Evolutionary conservation across 2,888 invertebrate genomes (phyloP), one percentile per base, ranked within the genome.

Genomic region (Tenthredo notha): DNA sequence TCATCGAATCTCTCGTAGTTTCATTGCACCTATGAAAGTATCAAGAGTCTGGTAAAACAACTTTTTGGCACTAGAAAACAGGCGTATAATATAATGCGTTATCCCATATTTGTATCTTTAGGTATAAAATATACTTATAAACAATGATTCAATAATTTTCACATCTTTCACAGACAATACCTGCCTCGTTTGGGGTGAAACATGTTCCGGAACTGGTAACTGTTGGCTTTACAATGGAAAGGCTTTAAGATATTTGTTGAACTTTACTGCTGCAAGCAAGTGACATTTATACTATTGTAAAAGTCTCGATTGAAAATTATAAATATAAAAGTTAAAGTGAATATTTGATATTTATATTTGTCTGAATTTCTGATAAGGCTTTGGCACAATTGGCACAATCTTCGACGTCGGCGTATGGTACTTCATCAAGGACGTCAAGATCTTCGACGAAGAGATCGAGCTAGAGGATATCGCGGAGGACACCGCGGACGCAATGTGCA

Each of bases 191-290:
- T 97, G 97, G 97, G 96, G 96, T 15, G 96, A 96, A 91, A 96
- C 96, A 4, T 97, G 96, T 90, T 94, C 95, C 0, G 95, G 95
- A 84, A 95, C 95, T 80, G 96, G 96, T 87, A 96, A 96, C 90
- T 97, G 97, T 90, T 97, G 97, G 97, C 93, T 96, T 12, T 97
- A 97, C 91, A 95, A 96, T 91, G 96, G 96, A 12, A 94, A 95
- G 89, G 94, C 95, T 6, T 93, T 97, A 87, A 94, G 96, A 91
- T 96, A 95, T 88, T 94, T 95, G 77, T 92, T 96, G 86, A 96
- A 96, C 92, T 95, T 96, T 87, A 96, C 95, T 15, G 95, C 96
- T 74, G 96, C 96, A 87, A 92, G 94, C 94, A 87, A 92, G 93
- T 7, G 47, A 85, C 21, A 54, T 50, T 84, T 29, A 1, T 10